A percentile compares a stretch with the other conserved stretches of the same genome.
Evolutionary conservation across 2,888 invertebrate species (phyloP).

Genomic region (Diploptera punctata): DNA sequence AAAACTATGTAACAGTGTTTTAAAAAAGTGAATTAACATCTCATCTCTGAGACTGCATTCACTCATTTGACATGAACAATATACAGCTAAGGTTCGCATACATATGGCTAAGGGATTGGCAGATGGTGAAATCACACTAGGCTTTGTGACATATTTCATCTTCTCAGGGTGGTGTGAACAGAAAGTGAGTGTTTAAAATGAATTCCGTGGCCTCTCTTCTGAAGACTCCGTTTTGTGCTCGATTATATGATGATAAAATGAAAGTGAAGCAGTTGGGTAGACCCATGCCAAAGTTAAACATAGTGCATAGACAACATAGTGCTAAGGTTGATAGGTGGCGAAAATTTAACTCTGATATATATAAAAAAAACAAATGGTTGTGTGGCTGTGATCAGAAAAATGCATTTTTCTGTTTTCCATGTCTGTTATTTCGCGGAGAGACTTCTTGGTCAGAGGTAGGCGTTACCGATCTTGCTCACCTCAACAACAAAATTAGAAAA

Average conservation of each 20-base stretch:
- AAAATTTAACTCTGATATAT: not conserved
- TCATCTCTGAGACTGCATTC: too few relatives aligned
- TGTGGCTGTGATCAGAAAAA: conserved; percentile 24
- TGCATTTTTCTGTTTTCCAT: conserved; percentile 45
- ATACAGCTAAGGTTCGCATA: too few relatives aligned
- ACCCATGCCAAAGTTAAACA: not conserved
- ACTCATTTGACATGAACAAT: too few relatives aligned
- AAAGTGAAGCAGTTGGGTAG: not conserved
- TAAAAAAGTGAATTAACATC: too few relatives aligned
- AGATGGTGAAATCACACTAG: too few relatives aligned
- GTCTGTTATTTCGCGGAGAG: conserved; percentile 43
- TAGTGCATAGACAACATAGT: not conserved
- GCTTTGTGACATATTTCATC: too few relatives aligned
- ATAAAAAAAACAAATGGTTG: conserved; percentile 16
- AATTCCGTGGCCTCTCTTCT: not conserved
- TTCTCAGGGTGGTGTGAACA: not conserved
- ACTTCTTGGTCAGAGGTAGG: conserved; percentile 40
- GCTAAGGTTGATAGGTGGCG: too few relatives aligned
- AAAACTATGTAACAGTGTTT: too few relatives aligned
- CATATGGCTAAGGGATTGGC: too few relatives aligned
- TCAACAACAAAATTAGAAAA: conserved; percentile 42
- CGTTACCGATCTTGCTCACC: conserved; percentile 42
- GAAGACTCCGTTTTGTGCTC: not conserved
- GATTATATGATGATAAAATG: not conserved
- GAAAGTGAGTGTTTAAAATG: not conserved